A percentile compares a stretch with the other conserved stretches of the same genome.
Conservation (phyloP, 2,888 invertebrate genomes). For the Thereva unica region DNA sequence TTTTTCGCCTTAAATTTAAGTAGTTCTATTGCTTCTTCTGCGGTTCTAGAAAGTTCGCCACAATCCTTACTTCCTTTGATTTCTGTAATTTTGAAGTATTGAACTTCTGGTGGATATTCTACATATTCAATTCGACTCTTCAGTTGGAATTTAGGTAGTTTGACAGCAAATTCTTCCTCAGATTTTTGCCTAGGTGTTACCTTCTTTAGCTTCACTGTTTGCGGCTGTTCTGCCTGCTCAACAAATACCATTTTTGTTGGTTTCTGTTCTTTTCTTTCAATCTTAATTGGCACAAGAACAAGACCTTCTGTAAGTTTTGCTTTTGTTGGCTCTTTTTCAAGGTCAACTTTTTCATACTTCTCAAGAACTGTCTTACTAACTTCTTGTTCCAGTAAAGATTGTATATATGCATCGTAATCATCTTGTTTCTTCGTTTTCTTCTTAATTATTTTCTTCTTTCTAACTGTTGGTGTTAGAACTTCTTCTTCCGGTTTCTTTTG, state of each 20-base stretch:
- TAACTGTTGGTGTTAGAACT: neutral
- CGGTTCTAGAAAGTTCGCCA: constrained; percentile 72
- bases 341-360: constrained; percentile 57
- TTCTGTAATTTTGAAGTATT: constrained; percentile 60
- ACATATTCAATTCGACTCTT: constrained; percentile 69
- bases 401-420: constrained; percentile 55
- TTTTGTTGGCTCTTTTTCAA: constrained; percentile 54
- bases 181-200: constrained; percentile 58
- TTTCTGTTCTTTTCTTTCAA: constrained; percentile 66
- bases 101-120: constrained; percentile 67
- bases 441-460: constrained; percentile 35
- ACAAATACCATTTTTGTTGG: constrained; percentile 67
- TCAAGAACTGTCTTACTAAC: constrained; percentile 58
- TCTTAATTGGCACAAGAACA: constrained; percentile 61
- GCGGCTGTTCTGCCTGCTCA: constrained; percentile 63
- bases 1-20: constrained; percentile 66
- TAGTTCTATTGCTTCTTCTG: constrained; percentile 71
- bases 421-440: constrained; percentile 48
- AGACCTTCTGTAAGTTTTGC: constrained; percentile 44
- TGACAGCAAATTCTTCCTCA: constrained; percentile 61
- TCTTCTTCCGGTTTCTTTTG: constrained; percentile 19
- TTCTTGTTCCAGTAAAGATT: constrained; percentile 54
- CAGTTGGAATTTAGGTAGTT: constrained; percentile 66
- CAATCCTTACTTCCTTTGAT: constrained; percentile 65
- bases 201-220: constrained; percentile 68